phyloP scores from a whole-genome alignment of 2,797 vertebrate species.

The Mus minutoides region DNA sequence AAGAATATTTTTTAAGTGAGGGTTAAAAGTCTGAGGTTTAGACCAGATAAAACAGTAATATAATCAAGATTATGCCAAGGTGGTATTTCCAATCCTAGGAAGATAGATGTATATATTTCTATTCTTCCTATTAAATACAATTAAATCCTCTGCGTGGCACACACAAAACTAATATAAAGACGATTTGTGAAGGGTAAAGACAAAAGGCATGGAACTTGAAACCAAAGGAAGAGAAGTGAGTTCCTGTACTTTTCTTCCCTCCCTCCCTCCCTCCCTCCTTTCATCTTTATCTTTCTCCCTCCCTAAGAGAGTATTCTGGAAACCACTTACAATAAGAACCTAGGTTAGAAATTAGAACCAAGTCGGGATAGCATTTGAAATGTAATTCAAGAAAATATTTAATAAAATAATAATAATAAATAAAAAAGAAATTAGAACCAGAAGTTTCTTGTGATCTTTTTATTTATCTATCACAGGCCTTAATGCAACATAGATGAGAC shows the following conservation, averaged over 20 bases:
- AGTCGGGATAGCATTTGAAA: too few relatives aligned
- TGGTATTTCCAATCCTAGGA: background rate
- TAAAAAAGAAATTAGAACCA: background rate
- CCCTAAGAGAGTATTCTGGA: background rate
- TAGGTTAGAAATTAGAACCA: background rate
- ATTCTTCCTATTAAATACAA: background rate
- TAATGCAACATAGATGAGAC: background rate
- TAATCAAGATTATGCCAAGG: background rate
- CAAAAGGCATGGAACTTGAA: background rate
- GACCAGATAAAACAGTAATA: background rate
- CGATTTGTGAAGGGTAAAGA: background rate
- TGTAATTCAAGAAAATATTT: too few relatives aligned
- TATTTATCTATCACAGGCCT: background rate
- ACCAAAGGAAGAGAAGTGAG: background rate
- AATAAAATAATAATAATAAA: too few relatives aligned
- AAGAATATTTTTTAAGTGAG: background rate
- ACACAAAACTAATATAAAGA: background rate
- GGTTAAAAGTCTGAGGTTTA: background rate
- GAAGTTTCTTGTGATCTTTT: background rate
- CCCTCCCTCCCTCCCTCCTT: background rate
- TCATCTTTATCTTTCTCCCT: background rate
- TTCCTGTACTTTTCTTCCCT: too few relatives aligned
- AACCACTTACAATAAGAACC: background rate
- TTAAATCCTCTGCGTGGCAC: background rate
- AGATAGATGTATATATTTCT: background rate